A percentile compares a stretch with the other conserved stretches of the same genome.
Evolutionary conservation across 2,888 invertebrate species (phyloP).

Genomic region (Actias luna): DNA sequence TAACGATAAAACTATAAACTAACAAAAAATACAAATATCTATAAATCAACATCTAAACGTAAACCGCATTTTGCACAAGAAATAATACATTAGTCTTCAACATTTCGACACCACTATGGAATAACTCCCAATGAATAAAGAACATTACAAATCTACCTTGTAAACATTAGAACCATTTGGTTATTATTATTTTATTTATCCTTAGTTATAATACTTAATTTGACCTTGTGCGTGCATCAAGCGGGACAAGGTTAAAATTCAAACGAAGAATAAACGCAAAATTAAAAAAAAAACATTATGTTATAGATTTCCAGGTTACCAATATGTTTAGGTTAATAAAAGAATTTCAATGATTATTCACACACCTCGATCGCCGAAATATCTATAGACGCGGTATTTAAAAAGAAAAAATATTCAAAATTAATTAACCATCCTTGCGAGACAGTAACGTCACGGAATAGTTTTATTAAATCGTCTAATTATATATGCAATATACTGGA

Average conservation of each 20-base stretch:
- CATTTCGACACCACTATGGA: not conserved
- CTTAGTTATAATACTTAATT: not conserved
- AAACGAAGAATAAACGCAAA: not conserved
- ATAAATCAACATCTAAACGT: not conserved
- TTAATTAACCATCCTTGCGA: conserved; percentile 39
- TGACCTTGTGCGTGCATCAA: not conserved
- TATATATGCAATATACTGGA: conserved; percentile 15
- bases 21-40: no score
- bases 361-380: conserved; percentile 26
- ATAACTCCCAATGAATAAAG: not conserved
- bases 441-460: conserved; percentile 50
- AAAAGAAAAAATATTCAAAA: conserved; percentile 28
- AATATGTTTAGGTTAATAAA: conserved; percentile 11
- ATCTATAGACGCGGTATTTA: conserved; percentile 26
- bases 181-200: not conserved
- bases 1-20: no score
- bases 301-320: not conserved
- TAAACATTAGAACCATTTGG: not conserved
- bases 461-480: conserved; percentile 31
- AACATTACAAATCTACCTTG: not conserved
- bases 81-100: not conserved
- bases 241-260: not conserved
- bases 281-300: not conserved
- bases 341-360: conserved; percentile 42
- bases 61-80: not conserved